Conservation (phyloP, 2,797 vertebrate species). For the Gymnodraco acuticeps region DNA sequence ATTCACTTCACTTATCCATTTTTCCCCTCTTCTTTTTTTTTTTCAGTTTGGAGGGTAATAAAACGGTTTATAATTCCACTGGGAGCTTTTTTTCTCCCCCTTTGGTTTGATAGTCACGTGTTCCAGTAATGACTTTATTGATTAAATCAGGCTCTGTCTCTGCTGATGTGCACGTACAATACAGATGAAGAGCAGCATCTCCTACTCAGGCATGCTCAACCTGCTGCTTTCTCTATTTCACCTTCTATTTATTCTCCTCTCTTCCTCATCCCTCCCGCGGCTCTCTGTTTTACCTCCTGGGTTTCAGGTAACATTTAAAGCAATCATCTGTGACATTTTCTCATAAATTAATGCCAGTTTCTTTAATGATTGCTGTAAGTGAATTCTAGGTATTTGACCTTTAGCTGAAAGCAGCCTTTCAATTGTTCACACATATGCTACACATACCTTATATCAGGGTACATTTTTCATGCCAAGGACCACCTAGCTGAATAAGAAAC, state of each 20-base stretch:
- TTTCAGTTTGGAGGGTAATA: slow-evolving; percentile 10
- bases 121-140: slow-evolving; percentile 34
- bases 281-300: neutral
- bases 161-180: slow-evolving; percentile 19
- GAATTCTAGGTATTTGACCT: neutral
- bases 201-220: slow-evolving; percentile 8
- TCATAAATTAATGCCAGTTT: neutral
- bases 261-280: neutral
- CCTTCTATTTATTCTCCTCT: neutral
- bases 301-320: neutral
- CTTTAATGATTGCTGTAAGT: neutral
- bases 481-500: too few species aligned
- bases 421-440: too few species aligned
- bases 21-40: neutral
- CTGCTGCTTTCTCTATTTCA: neutral
- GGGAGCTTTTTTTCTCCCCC: neutral
- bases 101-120: slow-evolving; percentile 46
- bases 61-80: slow-evolving; percentile 10
- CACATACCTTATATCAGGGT: too few species aligned
- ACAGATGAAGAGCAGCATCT: slow-evolving; percentile 11
- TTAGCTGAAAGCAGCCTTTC: neutral
- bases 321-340: slow-evolving; percentile 2
- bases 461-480: too few species aligned
- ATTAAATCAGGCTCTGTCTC: slow-evolving; percentile 48
- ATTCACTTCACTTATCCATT: slow-evolving; percentile 14